Evolutionary conservation across 1,140 invertebrate genomes (phyloP).

Genomic region (Scaptomyza graminum): DNA sequence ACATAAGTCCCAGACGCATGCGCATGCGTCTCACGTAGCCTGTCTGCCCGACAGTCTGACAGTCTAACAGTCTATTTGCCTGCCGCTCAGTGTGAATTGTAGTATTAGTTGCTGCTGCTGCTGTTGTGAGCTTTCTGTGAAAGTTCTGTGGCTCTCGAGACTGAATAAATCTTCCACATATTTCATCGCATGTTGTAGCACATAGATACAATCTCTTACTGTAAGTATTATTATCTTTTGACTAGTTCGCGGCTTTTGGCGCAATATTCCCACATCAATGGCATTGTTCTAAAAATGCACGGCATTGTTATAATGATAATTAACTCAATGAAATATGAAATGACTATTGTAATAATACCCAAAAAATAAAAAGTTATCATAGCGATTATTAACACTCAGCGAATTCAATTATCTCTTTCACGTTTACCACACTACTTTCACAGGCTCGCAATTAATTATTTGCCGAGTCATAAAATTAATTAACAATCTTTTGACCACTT

Average conservation of each 20-base stretch:
- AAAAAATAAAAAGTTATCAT: slow-evolving; percentile 18
- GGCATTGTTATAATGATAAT: slow-evolving; percentile 43
- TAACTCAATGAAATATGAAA: slow-evolving; percentile 29
- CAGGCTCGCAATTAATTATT: slow-evolving; percentile 7
- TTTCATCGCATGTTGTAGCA: slow-evolving; percentile 35
- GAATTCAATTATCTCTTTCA: neutral
- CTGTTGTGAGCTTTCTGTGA: slow-evolving; percentile 74
- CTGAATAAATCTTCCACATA: slow-evolving; percentile 65
- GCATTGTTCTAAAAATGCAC: slow-evolving; percentile 52
- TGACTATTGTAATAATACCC: slow-evolving; percentile 19
- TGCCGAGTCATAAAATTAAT: slow-evolving; percentile 40
- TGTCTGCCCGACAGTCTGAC: neutral
- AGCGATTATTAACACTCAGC: slow-evolving; percentile 10
- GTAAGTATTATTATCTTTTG: slow-evolving; percentile 37
- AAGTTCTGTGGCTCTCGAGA: slow-evolving; percentile 60
- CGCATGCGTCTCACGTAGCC: slow-evolving; percentile 73
- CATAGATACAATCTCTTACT: slow-evolving; percentile 32
- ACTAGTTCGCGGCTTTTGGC: slow-evolving; percentile 55
- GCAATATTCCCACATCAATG: slow-evolving; percentile 57
- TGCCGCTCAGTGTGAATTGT: neutral
- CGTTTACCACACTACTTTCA: slow-evolving; percentile 23
- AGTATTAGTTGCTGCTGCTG: slow-evolving; percentile 17
- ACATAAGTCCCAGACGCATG: slow-evolving; percentile 20
- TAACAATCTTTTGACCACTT: slow-evolving; percentile 44
- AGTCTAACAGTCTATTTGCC: neutral